Evolutionary conservation across 2,888 invertebrate genomes (phyloP).

Genomic region (Euplagia quadripunctaria): DNA sequence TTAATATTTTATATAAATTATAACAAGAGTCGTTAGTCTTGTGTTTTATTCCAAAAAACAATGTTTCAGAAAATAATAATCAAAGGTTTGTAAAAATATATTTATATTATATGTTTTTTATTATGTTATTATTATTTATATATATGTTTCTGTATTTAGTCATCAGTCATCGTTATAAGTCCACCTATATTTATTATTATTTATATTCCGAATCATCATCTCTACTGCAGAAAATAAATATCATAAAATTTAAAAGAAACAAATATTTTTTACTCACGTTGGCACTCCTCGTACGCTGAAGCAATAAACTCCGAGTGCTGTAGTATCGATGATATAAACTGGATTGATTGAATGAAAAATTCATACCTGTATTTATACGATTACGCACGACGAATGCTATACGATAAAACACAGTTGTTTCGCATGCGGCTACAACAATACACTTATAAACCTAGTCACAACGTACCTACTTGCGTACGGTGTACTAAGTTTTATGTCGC

Average conservation of each 20-base stretch:
- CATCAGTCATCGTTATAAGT: too few relatives aligned
- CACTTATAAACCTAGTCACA: slow-evolving; percentile 31
- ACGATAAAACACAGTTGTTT: slow-evolving; percentile 41
- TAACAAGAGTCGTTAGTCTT: not conserved
- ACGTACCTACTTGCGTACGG: not conserved
- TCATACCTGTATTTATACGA: slow-evolving; percentile 44
- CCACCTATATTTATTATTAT: not conserved
- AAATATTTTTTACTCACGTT: slow-evolving; percentile 9
- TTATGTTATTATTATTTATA: too few relatives aligned
- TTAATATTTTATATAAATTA: not conserved
- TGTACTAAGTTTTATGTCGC: not conserved
- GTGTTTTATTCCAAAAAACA: not conserved
- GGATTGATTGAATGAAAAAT: slow-evolving; percentile 44
- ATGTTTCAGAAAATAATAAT: not conserved
- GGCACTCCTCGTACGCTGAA: not conserved
- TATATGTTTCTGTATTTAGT: too few relatives aligned
- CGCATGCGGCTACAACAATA: slow-evolving; percentile 37
- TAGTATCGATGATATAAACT: slow-evolving; percentile 33
- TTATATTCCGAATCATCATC: not conserved
- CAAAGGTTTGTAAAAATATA: not conserved
- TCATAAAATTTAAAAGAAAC: slow-evolving; percentile 3
- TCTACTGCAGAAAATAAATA: not conserved
- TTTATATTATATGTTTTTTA: too few relatives aligned
- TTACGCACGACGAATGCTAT: slow-evolving; percentile 31
- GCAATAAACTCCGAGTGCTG: not conserved